A percentile compares a stretch with the other conserved stretches of the same genome.
Evolutionary conservation across 2,797 vertebrate genomes (phyloP).

Genomic region (Tenualosa ilisha): DNA sequence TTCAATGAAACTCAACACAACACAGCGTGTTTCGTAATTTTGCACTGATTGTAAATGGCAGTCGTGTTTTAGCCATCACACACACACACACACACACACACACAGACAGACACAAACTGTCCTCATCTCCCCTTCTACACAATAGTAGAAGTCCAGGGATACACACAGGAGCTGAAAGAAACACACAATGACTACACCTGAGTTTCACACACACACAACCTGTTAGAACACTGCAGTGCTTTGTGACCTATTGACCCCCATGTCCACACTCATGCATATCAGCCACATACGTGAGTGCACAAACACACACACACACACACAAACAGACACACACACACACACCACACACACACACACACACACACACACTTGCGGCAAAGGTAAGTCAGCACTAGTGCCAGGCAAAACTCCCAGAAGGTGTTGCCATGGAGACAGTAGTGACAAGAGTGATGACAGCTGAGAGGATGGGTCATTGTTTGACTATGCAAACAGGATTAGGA

Average conservation of each 20-base stretch:
- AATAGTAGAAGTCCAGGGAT: background rate
- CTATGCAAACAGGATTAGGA: background rate
- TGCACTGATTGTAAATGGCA: background rate
- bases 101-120: conserved; percentile 15
- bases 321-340: no score
- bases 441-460: background rate
- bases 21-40: background rate
- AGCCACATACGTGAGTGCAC: background rate
- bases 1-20: background rate
- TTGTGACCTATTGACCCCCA: background rate
- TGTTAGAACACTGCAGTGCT: background rate
- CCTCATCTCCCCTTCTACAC: no score
- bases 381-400: background rate
- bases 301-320: background rate
- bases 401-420: background rate
- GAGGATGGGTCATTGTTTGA: conserved; percentile 20
- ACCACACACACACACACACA: background rate
- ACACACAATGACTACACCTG: background rate
- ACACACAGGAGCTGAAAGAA: background rate
- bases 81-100: background rate
- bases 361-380: background rate
- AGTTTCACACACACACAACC: no score
- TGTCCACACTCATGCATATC: background rate
- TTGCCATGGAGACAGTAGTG: conserved; percentile 43
- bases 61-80: background rate